A percentile compares a stretch with the other conserved stretches of the same genome.
phyloP scores from a whole-genome alignment of 2,797 vertebrate species.

The Enteromius paludinosus region DNA sequence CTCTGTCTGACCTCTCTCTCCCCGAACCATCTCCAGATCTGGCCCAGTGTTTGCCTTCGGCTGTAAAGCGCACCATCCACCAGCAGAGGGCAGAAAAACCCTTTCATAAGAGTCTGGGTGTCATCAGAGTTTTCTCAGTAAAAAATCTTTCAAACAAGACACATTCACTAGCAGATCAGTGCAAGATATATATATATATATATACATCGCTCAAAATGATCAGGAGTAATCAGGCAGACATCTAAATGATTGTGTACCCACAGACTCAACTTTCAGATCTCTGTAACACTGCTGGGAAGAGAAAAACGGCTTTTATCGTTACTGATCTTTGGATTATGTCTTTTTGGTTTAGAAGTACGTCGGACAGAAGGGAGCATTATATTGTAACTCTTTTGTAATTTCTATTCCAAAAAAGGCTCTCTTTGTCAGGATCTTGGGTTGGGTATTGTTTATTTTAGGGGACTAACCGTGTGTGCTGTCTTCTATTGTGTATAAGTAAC shows the following conservation, averaged over 20 bases:
- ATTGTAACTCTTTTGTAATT: neutral
- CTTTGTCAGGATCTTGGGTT: neutral
- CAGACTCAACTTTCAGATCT: neutral
- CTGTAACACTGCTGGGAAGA: neutral
- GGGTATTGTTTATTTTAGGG: neutral
- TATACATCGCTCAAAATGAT: neutral
- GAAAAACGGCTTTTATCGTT: neutral
- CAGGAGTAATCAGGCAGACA: neutral
- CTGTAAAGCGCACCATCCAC: conserved; percentile 31
- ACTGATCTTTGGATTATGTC: neutral
- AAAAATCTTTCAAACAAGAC: neutral
- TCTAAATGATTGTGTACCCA: neutral
- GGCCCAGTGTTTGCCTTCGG: conserved; percentile 5
- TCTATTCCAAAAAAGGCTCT: neutral
- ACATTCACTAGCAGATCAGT: neutral
- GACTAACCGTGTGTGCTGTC: neutral
- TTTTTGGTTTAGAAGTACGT: no score
- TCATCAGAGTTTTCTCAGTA: neutral
- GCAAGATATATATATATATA: neutral
- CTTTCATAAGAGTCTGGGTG: neutral
- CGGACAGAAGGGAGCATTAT: neutral
- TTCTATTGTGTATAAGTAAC: neutral
- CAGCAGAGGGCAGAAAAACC: conserved; percentile 26
- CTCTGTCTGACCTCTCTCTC: conserved; percentile 32
- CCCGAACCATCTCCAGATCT: neutral